Evolutionary conservation across 2,113 vertebrate species (phyloP).

Genomic region (Poicephalus gulielmi): DNA sequence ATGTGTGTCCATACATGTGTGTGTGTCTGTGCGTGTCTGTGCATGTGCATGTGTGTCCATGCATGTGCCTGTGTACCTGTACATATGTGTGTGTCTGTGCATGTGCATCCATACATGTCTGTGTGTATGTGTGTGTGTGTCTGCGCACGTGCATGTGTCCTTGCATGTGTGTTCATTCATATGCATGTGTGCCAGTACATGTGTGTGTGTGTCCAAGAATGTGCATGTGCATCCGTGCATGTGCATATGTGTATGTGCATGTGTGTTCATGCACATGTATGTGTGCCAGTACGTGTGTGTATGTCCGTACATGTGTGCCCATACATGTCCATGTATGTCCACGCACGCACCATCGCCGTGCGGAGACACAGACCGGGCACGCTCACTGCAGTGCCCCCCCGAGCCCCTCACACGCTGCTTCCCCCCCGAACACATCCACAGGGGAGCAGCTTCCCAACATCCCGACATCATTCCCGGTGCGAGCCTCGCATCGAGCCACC

Average conservation of each 20-base stretch:
- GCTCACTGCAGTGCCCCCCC: no score
- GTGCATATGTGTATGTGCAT: background rate
- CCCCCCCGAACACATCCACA: accelerated
- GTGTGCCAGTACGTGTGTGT: no score
- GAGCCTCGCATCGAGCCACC: accelerated
- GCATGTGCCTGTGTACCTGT: background rate
- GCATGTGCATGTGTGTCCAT: background rate
- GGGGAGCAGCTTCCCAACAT: accelerated
- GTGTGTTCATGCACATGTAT: background rate
- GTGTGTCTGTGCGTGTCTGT: background rate
- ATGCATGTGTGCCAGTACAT: no score
- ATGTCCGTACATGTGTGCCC: no score
- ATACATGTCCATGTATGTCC: background rate
- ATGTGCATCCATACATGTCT: background rate
- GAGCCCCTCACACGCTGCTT: background rate
- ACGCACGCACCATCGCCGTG: background rate
- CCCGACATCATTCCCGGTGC: accelerated
- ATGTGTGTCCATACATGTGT: background rate
- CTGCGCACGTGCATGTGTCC: no score
- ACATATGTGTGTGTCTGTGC: no score
- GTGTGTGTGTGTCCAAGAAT: no score
- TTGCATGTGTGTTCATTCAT: background rate
- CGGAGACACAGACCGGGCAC: no score
- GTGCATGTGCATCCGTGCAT: no score
- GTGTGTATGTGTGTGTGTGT: no score